phyloP scores from a whole-genome alignment of 2,797 vertebrate genomes.

The Gephyroberyx darwinii region DNA sequence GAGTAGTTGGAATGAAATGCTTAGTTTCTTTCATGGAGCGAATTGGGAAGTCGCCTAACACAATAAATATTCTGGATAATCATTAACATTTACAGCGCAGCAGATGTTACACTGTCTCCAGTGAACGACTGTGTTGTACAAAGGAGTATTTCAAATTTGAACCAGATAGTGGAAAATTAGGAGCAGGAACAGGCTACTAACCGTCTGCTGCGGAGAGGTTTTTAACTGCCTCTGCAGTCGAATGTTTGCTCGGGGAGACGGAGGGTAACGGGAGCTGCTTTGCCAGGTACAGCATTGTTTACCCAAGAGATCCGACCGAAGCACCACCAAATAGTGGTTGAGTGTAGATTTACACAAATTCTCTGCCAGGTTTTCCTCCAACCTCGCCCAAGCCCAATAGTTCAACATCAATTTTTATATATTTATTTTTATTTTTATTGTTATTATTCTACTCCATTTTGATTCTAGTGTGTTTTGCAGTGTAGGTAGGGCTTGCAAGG shows the following conservation, averaged over 20 bases:
- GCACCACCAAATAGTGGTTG: slow-evolving; percentile 55
- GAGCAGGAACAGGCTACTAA: slow-evolving; percentile 64
- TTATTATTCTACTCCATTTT: too few species aligned
- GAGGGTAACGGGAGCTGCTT: slow-evolving; percentile 61
- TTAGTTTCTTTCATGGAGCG: slow-evolving; percentile 40
- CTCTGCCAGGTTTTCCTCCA: slow-evolving; percentile 34
- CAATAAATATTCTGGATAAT: slow-evolving; percentile 75
- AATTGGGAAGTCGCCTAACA: slow-evolving; percentile 61
- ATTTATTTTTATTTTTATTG: too few species aligned
- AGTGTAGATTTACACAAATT: slow-evolving; percentile 66
- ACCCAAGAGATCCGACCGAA: slow-evolving; percentile 64
- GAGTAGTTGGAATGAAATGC: slow-evolving; percentile 50
- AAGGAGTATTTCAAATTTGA: slow-evolving; percentile 70
- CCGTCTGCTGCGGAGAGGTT: slow-evolving; percentile 75
- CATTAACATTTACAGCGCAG: slow-evolving; percentile 71
- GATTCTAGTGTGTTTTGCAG: too few species aligned
- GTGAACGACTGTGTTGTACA: slow-evolving; percentile 58
- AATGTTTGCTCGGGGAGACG: slow-evolving; percentile 74
- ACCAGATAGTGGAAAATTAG: slow-evolving; percentile 70
- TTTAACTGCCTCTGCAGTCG: slow-evolving; percentile 53
- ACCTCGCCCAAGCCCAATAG: slow-evolving; percentile 28
- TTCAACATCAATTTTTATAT: slow-evolving; percentile 14
- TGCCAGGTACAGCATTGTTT: slow-evolving; percentile 73
- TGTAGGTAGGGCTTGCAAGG: too few species aligned
- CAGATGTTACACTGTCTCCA: slow-evolving; percentile 71